A percentile compares a stretch with the other conserved stretches of the same genome.
Evolutionary conservation across 2,113 vertebrate genomes (phyloP).

Genomic region (Ifrita kowaldi): DNA sequence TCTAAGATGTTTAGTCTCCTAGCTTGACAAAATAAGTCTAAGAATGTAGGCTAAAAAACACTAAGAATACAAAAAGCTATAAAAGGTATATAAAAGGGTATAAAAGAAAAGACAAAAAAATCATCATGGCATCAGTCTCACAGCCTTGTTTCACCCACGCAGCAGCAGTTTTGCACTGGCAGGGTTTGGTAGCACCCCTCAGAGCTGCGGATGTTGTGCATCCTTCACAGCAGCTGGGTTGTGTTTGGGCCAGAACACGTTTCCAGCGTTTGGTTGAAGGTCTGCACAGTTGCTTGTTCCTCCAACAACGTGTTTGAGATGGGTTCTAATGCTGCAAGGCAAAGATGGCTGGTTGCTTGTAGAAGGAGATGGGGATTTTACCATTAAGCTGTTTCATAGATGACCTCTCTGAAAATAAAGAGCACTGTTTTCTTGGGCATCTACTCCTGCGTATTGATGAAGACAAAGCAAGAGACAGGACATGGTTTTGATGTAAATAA

Average conservation of each 20-base stretch:
- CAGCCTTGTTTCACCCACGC: background rate
- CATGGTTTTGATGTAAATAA: background rate
- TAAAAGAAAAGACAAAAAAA: no score
- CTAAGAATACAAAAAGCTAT: no score
- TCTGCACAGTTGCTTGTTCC: background rate
- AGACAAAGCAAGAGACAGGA: background rate
- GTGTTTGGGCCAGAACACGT: accelerated
- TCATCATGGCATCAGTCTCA: no score
- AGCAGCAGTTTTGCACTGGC: background rate
- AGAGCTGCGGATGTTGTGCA: background rate
- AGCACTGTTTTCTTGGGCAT: background rate
- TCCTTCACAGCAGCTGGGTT: background rate
- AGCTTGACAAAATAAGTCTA: no score
- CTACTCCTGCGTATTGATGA: background rate
- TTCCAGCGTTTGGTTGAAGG: background rate
- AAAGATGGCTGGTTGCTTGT: background rate
- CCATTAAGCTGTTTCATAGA: background rate
- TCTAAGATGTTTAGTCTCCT: no score
- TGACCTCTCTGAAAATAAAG: background rate
- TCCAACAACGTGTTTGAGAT: background rate
- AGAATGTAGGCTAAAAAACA: no score
- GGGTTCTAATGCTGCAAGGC: background rate
- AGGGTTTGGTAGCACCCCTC: background rate
- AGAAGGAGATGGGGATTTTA: background rate
- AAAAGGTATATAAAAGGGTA: no score